Evolutionary conservation across 2,797 vertebrate genomes (phyloP).

Genomic region (Eulemur rubriventer): DNA sequence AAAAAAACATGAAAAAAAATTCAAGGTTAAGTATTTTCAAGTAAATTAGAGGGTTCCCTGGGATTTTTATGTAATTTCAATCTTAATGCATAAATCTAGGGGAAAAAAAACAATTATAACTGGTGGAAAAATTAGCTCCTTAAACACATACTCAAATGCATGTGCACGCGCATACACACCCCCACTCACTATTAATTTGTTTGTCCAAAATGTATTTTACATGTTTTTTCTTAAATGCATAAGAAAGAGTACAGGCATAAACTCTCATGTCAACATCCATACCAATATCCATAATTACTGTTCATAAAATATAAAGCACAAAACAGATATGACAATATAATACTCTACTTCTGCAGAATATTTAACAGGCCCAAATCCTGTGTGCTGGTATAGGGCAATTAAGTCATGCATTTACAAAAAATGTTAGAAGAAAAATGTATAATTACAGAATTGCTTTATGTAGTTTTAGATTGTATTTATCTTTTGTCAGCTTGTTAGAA

Average conservation of each 20-base stretch:
- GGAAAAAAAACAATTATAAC: neutral
- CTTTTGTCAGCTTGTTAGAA: constrained; percentile 49
- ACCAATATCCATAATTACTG: neutral
- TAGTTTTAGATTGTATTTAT: constrained; percentile 55
- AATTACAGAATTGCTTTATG: constrained; percentile 41
- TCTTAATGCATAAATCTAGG: neutral
- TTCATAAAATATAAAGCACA: constrained; percentile 39
- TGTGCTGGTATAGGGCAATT: neutral
- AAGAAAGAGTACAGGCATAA: constrained; percentile 6
- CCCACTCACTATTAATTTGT: neutral
- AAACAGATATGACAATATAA: neutral
- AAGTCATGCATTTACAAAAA: constrained; percentile 24
- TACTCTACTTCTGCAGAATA: neutral
- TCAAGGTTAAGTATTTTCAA: constrained; percentile 18
- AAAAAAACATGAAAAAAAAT: neutral
- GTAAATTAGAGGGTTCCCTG: neutral
- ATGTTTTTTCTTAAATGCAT: neutral
- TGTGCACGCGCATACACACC: neutral
- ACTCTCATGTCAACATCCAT: neutral
- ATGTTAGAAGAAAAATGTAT: constrained; percentile 22
- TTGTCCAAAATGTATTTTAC: constrained; percentile 14
- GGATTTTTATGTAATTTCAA: neutral
- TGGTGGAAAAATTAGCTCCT: neutral
- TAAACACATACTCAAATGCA: neutral
- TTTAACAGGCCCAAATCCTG: neutral